Base-by-base conservation (phyloP, 2,113 vertebrate genomes). In the Austrofundulus limnaeus region DNA sequence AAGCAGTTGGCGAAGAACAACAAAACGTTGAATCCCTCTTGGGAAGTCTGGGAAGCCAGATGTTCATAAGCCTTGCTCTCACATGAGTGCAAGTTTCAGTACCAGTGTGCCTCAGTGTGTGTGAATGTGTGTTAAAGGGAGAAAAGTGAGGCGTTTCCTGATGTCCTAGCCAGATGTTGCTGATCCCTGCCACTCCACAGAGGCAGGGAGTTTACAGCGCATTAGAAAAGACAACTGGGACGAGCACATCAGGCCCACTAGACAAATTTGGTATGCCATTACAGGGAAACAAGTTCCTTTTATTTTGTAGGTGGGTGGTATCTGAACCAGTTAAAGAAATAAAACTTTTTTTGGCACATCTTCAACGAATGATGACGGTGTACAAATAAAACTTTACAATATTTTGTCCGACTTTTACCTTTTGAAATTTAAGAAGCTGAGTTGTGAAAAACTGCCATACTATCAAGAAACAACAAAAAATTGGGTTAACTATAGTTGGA, bases 111-210 rank as follows among this genome's bases (percentile, higher is more conserved):
- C 42, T 70, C 20, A 34, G n/a, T 63, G 39, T 64, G 65, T 66
- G 12, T 72, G 58, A 37, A 57, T 77, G 61, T 59, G 65, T 43
- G 28, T 28, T 34, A 15, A 50, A 51, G 45, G 57, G 17, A 37
- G 65, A 19, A 78, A 20, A 47, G 46, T 66, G 52, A 75, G 71
- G 76, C 54, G 77, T 84, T 81, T 84, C 80, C 81, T 86, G 78
- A 90, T 87, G 87, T 87, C 80, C 84, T 84, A 62, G 81, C 88
- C 91, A 92, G 91, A 92, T 92, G 91, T 91, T 87, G 82, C 74
- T 80, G 74, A 84, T 82, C 83, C 82, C 78, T 80, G 75, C 82
- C 84, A 83, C 85, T 89, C 82, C 80, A 58, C 73, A 37, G 71
- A 70, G 77, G 61, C 38, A 5, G 72, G 51, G 80, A 63, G 77